Base-by-base conservation (phyloP, 2,797 vertebrate genomes). In the Sparus aurata region DNA sequence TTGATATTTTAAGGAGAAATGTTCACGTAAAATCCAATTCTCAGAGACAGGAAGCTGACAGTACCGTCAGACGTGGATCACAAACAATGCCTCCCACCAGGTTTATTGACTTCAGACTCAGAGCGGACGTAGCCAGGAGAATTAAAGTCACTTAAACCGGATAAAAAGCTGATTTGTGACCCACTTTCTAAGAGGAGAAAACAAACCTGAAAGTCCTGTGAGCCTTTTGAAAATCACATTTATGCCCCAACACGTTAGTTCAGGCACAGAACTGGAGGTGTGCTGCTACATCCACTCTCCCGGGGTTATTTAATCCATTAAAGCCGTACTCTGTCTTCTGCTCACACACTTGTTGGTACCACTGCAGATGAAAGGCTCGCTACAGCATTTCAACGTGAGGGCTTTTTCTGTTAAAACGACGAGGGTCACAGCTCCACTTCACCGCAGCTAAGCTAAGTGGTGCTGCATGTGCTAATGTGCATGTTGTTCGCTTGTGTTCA, bases 81-180 rank as follows among this genome's bases (percentile, higher is more conserved):
- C 23, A 65, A 46, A 69, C 27, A 65, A 20, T 27, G 52, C n/a
- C 84, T 46, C 53, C 55, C 54, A 25, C 73, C 30, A 68, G 22
- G 10, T 74, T 78, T 77, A 79, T 57, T 76, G 45, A 62, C 61
- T 79, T 25, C 12, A 18, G 58, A 75, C 46, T 49, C 63, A 4
- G 27, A 62, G 75, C 20, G 5, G 73, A 85, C 3, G 53, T 25
- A 23, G 55, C 18, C 43, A 46, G 55, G 59, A 77, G 60, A 54
- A 62, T 46, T 46, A 61, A 72, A 59, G 63, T 82, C 52, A 68
- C 46, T 69, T 72, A 63, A 64, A 73, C 47, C 20, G 11, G 50
- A 74, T 55, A 17, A 23, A 27, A 66, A 60, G 49, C 13, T 55
- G 59, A 49, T 70, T 38, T 63, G 57, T 75, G 73, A 62, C 65